Base-by-base conservation (phyloP, 2,888 invertebrate genomes). In the Trichogramma evanescens region DNA sequence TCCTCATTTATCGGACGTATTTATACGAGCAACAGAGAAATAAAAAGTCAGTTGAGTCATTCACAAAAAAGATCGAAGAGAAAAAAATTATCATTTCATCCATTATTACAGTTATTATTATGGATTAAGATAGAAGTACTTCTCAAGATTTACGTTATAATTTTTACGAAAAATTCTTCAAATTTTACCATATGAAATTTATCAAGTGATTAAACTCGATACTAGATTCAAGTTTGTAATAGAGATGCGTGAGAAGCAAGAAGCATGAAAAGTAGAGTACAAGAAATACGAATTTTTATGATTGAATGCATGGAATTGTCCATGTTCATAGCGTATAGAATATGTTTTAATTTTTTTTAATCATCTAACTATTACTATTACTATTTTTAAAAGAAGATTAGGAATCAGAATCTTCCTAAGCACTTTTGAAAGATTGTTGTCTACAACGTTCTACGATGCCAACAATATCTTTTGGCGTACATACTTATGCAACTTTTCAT, bases 1-100 rank as follows among this genome's bases (percentile, higher is more conserved):
- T 72, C 75, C 77, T 77, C 77, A 74, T 72, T 73, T 73, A 72
- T 72, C 67, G 73, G 74, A 71, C 71, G 76, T 75, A 70, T 74
- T 74, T 75, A 26, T 26, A 76, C 71, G 72, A 76, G 74, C 71
- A 74, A 71, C 70, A 77, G 71, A 77, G 71, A 77, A 77, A 76
- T 66, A 74, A 67, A 66, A 68, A 26, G 26, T 73, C 74, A 70
- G 72, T 74, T 73, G 69, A 71, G 69, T 71, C 64, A 69, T 66
- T 13, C 26, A 26, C 26, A 26, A 26, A 26, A 26, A 26, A 26
- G 26, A 2, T 26, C 3, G 26, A 26, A 26, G 26, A 26, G 26
- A 26, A 26, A 26, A 26, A 26, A 26, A 26, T 26, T 26, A 26
- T 51, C 49, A 13, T 43, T 10, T 13, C 10, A 26, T 42, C n/a